Base-by-base conservation (phyloP, 1,140 invertebrate genomes). In the Chironomus tepperi region DNA sequence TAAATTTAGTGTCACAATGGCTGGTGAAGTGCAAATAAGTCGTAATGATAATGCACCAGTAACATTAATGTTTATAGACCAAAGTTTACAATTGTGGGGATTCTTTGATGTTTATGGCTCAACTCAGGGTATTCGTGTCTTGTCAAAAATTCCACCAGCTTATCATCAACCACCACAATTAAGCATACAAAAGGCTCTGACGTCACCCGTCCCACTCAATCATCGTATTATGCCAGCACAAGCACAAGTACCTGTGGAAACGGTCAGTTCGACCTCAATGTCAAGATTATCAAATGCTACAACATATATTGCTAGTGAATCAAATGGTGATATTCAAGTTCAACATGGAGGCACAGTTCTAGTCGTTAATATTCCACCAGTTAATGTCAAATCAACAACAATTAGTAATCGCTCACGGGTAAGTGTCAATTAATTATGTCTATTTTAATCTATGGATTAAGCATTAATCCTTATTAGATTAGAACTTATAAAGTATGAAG, bases 81-180 rank as follows among this genome's bases (percentile, higher is more conserved):
- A 94, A 77, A 93, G 90, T 0, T 83, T 95, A 15, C 87, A 90
- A 78, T 82, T 98, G 0, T 98, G 96, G 96, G 92, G 94, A 1
- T 98, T 98, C 82, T 93, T 98, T 75, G 97, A 99, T 81, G 89
- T 98, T 0, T 98, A 97, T 79, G 97, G 96, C 0, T 95, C 93
- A 75, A 97, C 96, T 1, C 90, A 93, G 79, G 90, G 92, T 77
- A 90, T 98, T 8, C 87, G 91, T 76, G 86, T 92, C 77, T 80
- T 94, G 42, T 70, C 65, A 70, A 18, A 21, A 19, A 70, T 79
- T 75, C 42, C 42, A 70, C 74, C 77, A 80, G 73, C 73, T 80
- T 0, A 47, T 73, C 16, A 80, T 81, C 3, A 78, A 83, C 24
- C 80, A 84, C 15, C 79, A 80, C 16, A 81, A 79, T 42, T 78